Percentiles rank a stretch among this genome's conserved stretches.
phyloP scores from a whole-genome alignment of 1,140 invertebrate species.

The Wiebesia pumilae region DNA sequence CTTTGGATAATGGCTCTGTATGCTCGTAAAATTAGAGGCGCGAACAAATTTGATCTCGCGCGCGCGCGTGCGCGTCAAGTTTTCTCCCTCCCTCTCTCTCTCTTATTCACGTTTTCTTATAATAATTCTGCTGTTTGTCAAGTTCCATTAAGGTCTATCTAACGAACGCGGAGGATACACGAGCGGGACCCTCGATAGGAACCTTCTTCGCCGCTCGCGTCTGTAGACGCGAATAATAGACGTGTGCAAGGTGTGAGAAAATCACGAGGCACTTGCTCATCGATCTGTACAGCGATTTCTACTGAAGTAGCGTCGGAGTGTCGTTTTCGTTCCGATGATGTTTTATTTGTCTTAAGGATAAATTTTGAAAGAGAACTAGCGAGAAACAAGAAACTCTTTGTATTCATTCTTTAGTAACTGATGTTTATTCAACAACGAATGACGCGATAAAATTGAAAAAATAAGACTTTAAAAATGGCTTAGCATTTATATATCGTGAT shows the following conservation, averaged over 20 bases:
- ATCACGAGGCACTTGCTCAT: no score
- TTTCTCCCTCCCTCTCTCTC: conserved; percentile 18
- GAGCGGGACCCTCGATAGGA: not conserved
- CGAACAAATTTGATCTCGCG: conserved; percentile 70
- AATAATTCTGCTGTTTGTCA: not conserved
- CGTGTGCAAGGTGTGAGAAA: no score
- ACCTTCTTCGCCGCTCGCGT: not conserved
- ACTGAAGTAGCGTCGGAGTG: not conserved
- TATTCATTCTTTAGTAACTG: not conserved
- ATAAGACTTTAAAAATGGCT: not conserved
- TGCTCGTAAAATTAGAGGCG: conserved; percentile 72
- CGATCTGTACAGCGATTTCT: not conserved
- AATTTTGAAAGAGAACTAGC: not conserved
- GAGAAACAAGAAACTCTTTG: not conserved
- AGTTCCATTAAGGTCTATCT: not conserved
- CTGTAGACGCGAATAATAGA: no score
- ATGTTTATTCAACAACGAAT: conserved; percentile 18
- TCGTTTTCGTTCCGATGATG: not conserved
- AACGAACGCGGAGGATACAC: not conserved
- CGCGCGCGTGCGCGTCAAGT: not conserved
- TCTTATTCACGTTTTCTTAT: not conserved
- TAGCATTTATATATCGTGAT: not conserved
- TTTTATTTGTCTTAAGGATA: not conserved
- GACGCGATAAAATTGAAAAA: not conserved
- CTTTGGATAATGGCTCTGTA: conserved; percentile 72